Evolutionary conservation across 2,888 invertebrate genomes (phyloP).

Genomic region (Scelioninae gen. 1): DNA sequence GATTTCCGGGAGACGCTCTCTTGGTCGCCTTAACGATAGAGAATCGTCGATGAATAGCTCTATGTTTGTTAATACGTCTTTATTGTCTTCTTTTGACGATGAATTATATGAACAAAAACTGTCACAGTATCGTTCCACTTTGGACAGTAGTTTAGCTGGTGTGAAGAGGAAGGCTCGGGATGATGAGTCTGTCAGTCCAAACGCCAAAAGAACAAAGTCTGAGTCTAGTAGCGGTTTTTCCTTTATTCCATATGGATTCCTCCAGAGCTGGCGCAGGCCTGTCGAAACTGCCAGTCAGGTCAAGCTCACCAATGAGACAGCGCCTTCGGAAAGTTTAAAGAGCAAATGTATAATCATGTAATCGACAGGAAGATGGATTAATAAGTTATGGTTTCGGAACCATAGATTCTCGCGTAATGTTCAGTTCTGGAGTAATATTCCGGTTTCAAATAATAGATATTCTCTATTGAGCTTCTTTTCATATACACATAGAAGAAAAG

Average conservation of each 20-base stretch:
- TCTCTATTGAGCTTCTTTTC: constrained; percentile 10
- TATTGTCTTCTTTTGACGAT: constrained; percentile 75
- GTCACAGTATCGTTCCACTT: constrained; percentile 14
- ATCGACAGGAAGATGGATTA: constrained; percentile 12
- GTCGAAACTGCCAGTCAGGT: constrained; percentile 11
- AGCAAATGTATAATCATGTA: constrained; percentile 57
- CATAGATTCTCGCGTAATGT: constrained; percentile 28
- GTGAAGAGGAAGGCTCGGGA: constrained; percentile 45
- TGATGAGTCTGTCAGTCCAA: constrained; percentile 1
- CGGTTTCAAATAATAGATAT: constrained; percentile 15
- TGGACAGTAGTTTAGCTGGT: constrained; percentile 29
- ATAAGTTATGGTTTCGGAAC: constrained; percentile 20
- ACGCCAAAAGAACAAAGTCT: constrained; percentile 33
- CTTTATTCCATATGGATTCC: constrained; percentile 23
- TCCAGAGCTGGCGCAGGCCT: constrained; percentile 45
- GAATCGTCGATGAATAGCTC: constrained; percentile 81
- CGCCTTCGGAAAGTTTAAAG: neutral
- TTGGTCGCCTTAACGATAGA: constrained; percentile 78
- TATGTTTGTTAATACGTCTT: constrained; percentile 81
- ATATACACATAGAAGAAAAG: constrained; percentile 10
- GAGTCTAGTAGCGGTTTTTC: constrained; percentile 18
- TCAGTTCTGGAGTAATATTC: constrained; percentile 19
- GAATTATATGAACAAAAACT: constrained; percentile 36
- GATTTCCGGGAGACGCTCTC: constrained; percentile 80
- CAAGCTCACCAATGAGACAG: neutral